Evolutionary conservation across 2,888 invertebrate genomes (phyloP), one percentile per base, ranked within the genome.

Genomic region (Dromius quadrimaculatus): DNA sequence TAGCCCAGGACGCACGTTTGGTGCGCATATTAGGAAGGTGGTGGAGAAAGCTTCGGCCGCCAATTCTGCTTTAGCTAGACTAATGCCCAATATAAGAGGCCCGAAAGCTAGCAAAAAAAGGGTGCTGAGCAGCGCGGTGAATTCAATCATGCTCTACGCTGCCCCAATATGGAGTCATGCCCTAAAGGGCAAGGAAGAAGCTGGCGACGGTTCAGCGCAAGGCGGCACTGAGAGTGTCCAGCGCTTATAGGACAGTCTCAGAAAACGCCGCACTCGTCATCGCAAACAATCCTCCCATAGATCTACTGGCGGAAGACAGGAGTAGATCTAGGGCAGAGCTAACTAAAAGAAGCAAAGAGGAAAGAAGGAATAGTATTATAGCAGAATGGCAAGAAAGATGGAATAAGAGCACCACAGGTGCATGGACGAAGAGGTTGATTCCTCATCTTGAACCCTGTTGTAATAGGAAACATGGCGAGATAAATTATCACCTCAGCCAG

Each of bases 11-110:
- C 3, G 15, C 22, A 57, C 57, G 1, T 28, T 32, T 32, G 28
- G 6, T 1, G 1, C 57, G 5, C 57, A 57, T 17, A 2, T 57
- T 2, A 57, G 11, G 11, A 57, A 23, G 1, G 57, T 28, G 1
- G 57, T 32, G 11, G 15, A 28, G 13, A 57, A 13, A 19, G 47
- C 20, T 6, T 1, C 17, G 4, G 9, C 4, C 17, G 8, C 19
- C 8, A 6, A 2, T 5, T 6, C 47, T 4, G 50, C 68, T n/a
- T 43, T 77, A 4, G 47, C 54, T 15, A 71, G 73, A 36, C 50
- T 76, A n/a, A 76, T 77, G 73, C 72, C 75, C 3, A 74, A 71
- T 45, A 28, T 63, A 28, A 32, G 64, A 5, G 73, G 71, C 1
- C 68, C 71, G 13, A 13, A 22, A 0, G 34, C 43, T 17, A n/a